Base-by-base conservation (phyloP, 2,888 invertebrate genomes). In the Sicus ferrugineus region DNA sequence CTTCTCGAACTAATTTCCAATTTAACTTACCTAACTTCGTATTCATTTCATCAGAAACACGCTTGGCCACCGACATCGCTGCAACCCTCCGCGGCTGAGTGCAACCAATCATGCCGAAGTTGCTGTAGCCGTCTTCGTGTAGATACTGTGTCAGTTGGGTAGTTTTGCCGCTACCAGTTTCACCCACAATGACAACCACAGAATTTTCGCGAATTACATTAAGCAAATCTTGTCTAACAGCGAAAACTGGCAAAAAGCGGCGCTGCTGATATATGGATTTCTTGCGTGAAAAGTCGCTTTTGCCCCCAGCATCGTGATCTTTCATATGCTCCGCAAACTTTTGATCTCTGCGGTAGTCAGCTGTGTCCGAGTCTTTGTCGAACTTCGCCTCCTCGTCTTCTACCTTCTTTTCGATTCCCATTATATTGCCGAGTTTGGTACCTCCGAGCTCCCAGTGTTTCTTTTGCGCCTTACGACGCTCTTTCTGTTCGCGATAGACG, bases 391-490 rank as follows among this genome's bases (percentile, higher is more conserved):
- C 93, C 56, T 91, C 92, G 21, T 92, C 90, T 58, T 95, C 94
- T 74, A 93, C 93, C 75, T 92, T 92, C 78, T 87, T 87, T 73
- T 92, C 91, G 0, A 99, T 92, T 0, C 99, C 99, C 95, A 98
- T 96, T 52, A 99, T 96, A 81, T 98, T 96, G 77, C 91, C 90
- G 59, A 86, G 70, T 73, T 86, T 94, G 2, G 98, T 98, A 50
- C 99, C 99, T 62, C 97, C 96, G 70, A 99, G 85, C 84, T 99
- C 97, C 98, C 98, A 99, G 82, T 99, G 98, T 81, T 99, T 98
- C 84, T 97, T 97, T 84, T 99, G 98, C 0, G 97, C 97, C 82
- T 95, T 96, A 68, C 92, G 90, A n/a, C 97, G 88, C 82, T 99
- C 99, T 80, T 98, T 97, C 82, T 98, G 96, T 82, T 99, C 99